Percentiles rank a stretch among this genome's conserved stretches.
Evolutionary conservation across 2,113 vertebrate species (phyloP).

Genomic region (Stomatorhinus ivindoensis): DNA sequence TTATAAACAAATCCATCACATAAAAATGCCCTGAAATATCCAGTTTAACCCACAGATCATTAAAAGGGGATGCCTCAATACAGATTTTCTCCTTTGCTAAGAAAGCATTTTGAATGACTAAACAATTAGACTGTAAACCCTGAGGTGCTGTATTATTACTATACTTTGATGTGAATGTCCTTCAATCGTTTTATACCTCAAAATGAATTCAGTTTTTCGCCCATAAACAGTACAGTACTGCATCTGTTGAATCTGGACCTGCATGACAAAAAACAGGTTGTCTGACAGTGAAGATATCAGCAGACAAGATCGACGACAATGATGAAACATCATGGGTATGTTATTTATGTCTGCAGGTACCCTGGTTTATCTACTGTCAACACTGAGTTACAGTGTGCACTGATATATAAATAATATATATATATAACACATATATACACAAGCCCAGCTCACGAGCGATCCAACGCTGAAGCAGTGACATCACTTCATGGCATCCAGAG

Average conservation of each 20-base stretch:
- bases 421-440: too few species aligned
- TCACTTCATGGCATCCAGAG: background rate
- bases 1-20: slow-evolving; percentile 1
- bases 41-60: background rate
- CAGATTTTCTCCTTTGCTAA: background rate
- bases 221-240: background rate
- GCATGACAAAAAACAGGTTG: background rate
- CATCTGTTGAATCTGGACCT: background rate
- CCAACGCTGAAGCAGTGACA: background rate
- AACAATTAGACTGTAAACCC: background rate
- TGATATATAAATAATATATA: background rate
- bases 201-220: background rate
- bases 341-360: background rate
- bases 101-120: background rate
- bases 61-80: background rate
- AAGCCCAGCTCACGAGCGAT: background rate
- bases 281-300: background rate
- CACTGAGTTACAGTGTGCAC: background rate
- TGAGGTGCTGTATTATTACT: background rate
- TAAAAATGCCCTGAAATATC: background rate
- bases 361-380: background rate
- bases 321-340: background rate
- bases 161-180: background rate
- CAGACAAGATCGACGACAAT: background rate
- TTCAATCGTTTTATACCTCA: background rate